Conservation (phyloP, 23 tunicate species). For the Phallusia fumigata region DNA sequence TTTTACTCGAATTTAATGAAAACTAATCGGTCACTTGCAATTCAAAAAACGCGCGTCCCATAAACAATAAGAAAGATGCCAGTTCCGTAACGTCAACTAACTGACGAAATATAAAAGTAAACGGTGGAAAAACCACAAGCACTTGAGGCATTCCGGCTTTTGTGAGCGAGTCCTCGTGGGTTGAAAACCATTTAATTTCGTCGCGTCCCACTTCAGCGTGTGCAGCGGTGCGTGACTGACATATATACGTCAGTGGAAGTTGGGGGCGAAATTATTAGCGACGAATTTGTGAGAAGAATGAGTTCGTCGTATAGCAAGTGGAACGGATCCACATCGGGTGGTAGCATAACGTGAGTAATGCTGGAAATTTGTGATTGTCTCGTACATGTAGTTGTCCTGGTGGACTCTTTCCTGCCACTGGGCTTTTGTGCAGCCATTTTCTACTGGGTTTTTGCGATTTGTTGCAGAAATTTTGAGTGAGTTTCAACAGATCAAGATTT, state of each 20-base stretch:
- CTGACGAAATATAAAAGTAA: not conserved
- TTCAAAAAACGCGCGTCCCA: too few relatives aligned
- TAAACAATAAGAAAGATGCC: too few relatives aligned
- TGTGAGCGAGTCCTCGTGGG: too few relatives aligned
- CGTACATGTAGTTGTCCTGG: not conserved
- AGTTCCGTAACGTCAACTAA: not conserved
- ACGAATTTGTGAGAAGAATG: not conserved
- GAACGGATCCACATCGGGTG: not conserved
- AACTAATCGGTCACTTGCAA: too few relatives aligned
- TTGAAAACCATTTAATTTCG: not conserved
- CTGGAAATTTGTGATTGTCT: not conserved
- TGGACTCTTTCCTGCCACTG: not conserved
- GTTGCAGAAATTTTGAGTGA: not conserved
- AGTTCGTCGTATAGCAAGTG: not conserved
- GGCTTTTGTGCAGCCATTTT: not conserved
- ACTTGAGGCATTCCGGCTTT: not conserved
- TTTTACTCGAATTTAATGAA: too few relatives aligned
- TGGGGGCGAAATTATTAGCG: not conserved
- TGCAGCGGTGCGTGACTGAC: not conserved
- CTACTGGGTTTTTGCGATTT: not conserved
- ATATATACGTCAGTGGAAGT: not conserved
- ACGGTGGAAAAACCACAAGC: not conserved
- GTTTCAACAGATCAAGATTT: not conserved
- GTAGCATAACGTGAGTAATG: not conserved
- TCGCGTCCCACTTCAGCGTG: conserved; percentile 8